Base-by-base conservation (phyloP, 2,888 invertebrate genomes). In the Diogma glabrata region DNA sequence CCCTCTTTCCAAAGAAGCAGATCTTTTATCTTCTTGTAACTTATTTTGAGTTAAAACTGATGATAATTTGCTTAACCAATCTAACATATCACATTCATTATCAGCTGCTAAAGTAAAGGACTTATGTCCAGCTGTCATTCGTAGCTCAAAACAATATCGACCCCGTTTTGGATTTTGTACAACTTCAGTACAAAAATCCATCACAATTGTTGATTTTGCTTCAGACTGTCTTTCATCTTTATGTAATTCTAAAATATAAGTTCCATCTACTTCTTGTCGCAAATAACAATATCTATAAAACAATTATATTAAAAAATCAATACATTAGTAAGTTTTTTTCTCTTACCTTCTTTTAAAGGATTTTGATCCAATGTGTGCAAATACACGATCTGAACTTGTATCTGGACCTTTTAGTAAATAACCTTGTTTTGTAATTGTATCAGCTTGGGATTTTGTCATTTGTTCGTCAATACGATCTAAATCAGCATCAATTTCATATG, bases 191-290 rank as follows among this genome's bases (percentile, higher is more conserved):
- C 92, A 93, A 72, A 91, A 89, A 67, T 94, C 93, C 84, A 94
- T 86, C 57, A 90, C 91, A 65, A 94, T 87, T 28, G 91, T 87
- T 57, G 89, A 83, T 72, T 93, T 93, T 1, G 89, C 86, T 61
- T 94, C 93, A 22, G 82, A 82, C 70, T 89, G 91, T 65, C 87
- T 86, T 55, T 93, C 92, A 70, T 94, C 94, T 72, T 94, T 94
- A 67, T 89, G 89, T 59, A 94, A 78, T 71, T 93, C 92, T 50
- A 94, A 75, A 62, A 90, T 87, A 62, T 91, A 92, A 1, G 91
- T 89, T 45, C 89, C 90, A 66, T 93, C 92, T 24, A 91, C 84
- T 72, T 92, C 91, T 67, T 87, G 85, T 55, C 91, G 78, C 65
- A 94, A 77, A 72, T 87, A 87, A 72, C 92, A 92, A 71, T 87